phyloP scores from a whole-genome alignment of 2,113 vertebrate species.

The Ammodytes marinus region DNA sequence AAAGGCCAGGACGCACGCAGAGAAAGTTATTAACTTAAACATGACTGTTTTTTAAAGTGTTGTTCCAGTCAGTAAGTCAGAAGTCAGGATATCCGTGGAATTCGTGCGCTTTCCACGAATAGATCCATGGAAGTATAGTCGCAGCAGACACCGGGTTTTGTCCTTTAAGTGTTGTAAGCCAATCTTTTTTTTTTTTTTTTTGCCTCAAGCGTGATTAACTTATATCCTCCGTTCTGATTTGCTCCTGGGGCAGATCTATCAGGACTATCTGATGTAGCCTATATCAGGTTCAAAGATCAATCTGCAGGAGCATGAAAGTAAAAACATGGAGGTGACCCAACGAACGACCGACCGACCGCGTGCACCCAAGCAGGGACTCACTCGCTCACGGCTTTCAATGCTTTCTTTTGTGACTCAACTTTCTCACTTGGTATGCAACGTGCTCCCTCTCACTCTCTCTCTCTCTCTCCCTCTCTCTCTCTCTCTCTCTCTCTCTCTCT shows the following conservation, averaged over 20 bases:
- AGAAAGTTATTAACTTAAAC: background rate
- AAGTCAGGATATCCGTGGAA: background rate
- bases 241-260: background rate
- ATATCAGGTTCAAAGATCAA: slow-evolving; percentile 74
- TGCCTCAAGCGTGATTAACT: background rate
- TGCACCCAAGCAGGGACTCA: slow-evolving; percentile 10
- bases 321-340: slow-evolving; percentile 51
- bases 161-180: background rate
- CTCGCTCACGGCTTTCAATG: slow-evolving; percentile 6
- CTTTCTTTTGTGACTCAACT: slow-evolving; percentile 41
- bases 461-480: background rate
- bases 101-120: background rate
- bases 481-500: too few species aligned
- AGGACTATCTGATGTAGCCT: background rate
- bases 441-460: slow-evolving; percentile 9
- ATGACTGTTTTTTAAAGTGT: slow-evolving; percentile 1
- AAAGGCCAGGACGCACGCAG: slow-evolving; percentile 1
- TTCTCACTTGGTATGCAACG: slow-evolving; percentile 35
- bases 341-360: slow-evolving; percentile 56
- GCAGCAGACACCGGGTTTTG: background rate
- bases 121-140: slow-evolving; percentile 11
- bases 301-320: background rate
- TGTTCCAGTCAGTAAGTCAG: background rate
- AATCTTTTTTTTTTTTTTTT: background rate
- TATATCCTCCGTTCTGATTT: background rate